Evolutionary conservation across 1,140 invertebrate species (phyloP).

Genomic region (Geopemphigus sp.): DNA sequence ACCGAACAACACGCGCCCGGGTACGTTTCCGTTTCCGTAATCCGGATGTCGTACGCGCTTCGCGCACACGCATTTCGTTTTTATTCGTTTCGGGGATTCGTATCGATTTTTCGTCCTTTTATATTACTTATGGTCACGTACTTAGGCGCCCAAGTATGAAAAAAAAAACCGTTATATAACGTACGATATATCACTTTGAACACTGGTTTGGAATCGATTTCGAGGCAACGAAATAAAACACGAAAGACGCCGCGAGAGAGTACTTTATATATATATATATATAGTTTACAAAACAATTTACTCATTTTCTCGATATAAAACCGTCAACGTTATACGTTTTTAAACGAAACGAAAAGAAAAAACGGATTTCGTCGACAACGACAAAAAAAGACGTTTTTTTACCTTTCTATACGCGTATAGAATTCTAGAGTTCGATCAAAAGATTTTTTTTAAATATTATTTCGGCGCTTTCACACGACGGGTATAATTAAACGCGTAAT

Average conservation of each 20-base stretch:
- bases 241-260: background rate
- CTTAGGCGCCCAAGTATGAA: no score
- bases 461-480: background rate
- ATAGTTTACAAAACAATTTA: conserved; percentile 18
- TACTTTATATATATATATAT: no score
- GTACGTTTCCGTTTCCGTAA: no score
- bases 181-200: background rate
- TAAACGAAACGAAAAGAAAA: background rate
- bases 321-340: background rate
- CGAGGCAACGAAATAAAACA: background rate
- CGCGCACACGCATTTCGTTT: no score
- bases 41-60: no score
- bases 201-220: conserved; percentile 23
- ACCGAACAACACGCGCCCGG: no score
- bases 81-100: no score
- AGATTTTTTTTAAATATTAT: conserved; percentile 14
- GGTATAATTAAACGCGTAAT: no score
- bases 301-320: conserved; percentile 10
- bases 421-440: conserved; percentile 1
- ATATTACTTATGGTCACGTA: no score
- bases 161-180: background rate
- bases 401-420: background rate
- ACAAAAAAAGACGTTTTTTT: no score
- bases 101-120: no score
- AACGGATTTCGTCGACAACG: no score